A percentile compares a stretch with the other conserved stretches of the same genome.
Evolutionary conservation across 2,888 invertebrate genomes (phyloP).

Genomic region (Torymus texanus): DNA sequence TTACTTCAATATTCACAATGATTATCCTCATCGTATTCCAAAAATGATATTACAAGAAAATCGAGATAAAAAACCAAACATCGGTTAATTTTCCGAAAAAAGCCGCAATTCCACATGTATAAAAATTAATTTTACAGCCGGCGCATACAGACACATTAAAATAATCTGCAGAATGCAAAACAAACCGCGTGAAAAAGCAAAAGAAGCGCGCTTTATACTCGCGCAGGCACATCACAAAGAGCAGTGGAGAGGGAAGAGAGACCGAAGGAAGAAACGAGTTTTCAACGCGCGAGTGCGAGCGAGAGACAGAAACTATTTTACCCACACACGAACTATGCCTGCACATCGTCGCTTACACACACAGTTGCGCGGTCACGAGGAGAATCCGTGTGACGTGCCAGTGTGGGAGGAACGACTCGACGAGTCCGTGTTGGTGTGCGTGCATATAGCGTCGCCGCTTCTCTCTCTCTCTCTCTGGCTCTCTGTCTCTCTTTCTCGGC

Average conservation of each 20-base stretch:
- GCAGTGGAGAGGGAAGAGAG: conserved; percentile 31
- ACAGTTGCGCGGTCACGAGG: background rate
- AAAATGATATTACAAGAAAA: background rate
- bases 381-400: conserved; percentile 2
- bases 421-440: background rate
- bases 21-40: background rate
- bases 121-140: conserved; percentile 41
- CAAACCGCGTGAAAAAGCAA: conserved; percentile 41
- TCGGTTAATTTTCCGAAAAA: background rate
- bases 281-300: conserved; percentile 26
- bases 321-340: background rate
- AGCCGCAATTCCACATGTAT: background rate
- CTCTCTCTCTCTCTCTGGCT: conserved; percentile 39
- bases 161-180: conserved; percentile 53
- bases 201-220: background rate
- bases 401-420: conserved; percentile 52
- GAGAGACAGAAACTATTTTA: conserved; percentile 38
- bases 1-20: background rate
- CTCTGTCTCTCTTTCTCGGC: conserved; percentile 23
- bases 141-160: conserved; percentile 42
- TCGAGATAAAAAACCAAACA: background rate
- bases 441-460: conserved; percentile 10
- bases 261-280: conserved; percentile 54
- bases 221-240: background rate
- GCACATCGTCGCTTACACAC: conserved; percentile 1